Percentiles rank a stretch among this genome's conserved stretches.
phyloP scores from a whole-genome alignment of 2,888 invertebrate species.

The Barypeithes pellucidus region DNA sequence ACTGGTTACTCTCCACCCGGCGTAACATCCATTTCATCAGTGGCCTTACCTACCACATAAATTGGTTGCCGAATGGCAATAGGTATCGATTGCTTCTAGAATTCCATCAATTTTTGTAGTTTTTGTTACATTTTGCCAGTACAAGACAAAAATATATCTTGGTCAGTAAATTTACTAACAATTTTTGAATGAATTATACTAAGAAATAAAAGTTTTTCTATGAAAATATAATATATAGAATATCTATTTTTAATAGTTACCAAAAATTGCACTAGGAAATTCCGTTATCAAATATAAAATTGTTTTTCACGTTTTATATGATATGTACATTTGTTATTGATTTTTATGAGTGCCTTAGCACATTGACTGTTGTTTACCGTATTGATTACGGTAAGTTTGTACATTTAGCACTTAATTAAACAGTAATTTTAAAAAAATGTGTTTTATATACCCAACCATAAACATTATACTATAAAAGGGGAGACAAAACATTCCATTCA shows the following conservation, averaged over 20 bases:
- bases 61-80: no score
- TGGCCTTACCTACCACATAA: no score
- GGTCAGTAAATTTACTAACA: conserved; percentile 40
- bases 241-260: conserved; percentile 48
- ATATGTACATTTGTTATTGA: conserved; percentile 55
- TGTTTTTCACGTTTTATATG: conserved; percentile 50
- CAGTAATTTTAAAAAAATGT: conserved; percentile 20
- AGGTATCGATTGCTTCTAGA: no score
- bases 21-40: no score
- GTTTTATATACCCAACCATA: conserved; percentile 8
- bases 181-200: conserved; percentile 9
- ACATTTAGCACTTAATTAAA: conserved; percentile 48
- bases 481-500: no score
- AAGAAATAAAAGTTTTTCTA: conserved; percentile 55
- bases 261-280: conserved; percentile 47
- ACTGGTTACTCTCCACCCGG: no score
- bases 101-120: background rate
- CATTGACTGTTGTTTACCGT: conserved; percentile 60
- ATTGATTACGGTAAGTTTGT: conserved; percentile 46
- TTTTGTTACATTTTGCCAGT: background rate
- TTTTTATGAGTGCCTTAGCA: conserved; percentile 62
- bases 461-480: no score
- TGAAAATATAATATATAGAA: conserved; percentile 44
- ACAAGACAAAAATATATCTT: background rate
- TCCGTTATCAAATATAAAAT: conserved; percentile 32